Evolutionary conservation across 92 coral and sea anemone genomes (phyloP).

Genomic region (Muricea muricata): DNA sequence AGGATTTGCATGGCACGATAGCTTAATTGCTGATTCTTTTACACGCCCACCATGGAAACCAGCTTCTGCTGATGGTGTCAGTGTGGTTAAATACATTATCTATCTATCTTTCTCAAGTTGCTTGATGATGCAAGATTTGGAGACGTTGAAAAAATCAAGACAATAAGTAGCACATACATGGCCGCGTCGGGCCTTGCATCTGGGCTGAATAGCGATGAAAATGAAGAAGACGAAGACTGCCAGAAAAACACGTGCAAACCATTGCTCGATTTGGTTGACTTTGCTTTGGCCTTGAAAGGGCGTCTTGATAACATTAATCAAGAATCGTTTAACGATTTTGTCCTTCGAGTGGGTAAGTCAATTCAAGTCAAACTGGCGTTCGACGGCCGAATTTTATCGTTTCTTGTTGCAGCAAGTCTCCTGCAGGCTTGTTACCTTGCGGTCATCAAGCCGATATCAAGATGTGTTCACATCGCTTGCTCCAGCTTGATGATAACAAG

Average conservation of each 20-base stretch:
- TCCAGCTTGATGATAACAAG: no score
- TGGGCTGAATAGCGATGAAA: slow-evolving; percentile 15
- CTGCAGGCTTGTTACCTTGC: no score
- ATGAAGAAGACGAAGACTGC: not conserved
- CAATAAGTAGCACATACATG: slow-evolving; percentile 95
- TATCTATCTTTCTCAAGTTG: slow-evolving; percentile 74
- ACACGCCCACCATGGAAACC: no score
- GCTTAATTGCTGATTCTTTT: no score
- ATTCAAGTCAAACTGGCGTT: no score
- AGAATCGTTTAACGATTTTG: slow-evolving; percentile 93
- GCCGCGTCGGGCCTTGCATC: slow-evolving; percentile 88
- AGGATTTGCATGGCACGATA: no score
- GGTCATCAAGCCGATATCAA: no score
- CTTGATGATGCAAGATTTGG: slow-evolving; percentile 80
- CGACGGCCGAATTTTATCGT: no score
- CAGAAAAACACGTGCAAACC: slow-evolving; percentile 73
- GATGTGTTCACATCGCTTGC: no score
- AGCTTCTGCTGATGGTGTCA: no score
- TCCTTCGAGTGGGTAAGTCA: slow-evolving; percentile 95
- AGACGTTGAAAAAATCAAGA: slow-evolving; percentile 91
- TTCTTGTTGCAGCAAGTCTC: no score
- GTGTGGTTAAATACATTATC: no score
- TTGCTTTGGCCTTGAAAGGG: slow-evolving; percentile 83
- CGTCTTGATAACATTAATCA: slow-evolving; percentile 83
- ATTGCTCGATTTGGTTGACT: slow-evolving; percentile 84